These are phyloP conservation scores for Myrmecophaga tridactyla DNA, from an alignment of 2,113 vertebrate species.

Conservation along the genomic window DNA sequence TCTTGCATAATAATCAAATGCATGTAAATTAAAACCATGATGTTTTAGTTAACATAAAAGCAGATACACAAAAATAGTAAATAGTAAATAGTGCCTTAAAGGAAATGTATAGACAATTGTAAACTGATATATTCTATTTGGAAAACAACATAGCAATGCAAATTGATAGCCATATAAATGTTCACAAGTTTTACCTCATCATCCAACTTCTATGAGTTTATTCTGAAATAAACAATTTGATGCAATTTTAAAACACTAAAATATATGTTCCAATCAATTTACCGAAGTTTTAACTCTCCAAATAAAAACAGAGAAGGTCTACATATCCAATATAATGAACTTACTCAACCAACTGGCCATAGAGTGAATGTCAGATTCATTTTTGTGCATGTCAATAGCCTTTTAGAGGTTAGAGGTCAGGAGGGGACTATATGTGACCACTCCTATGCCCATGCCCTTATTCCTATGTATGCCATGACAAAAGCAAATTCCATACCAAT, in stretches of 20 bases:
- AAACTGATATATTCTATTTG: not conserved
- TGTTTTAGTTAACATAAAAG: not conserved
- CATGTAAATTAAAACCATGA: not conserved
- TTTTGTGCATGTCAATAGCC: not conserved
- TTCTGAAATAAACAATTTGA: not conserved
- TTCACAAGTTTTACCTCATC: not conserved
- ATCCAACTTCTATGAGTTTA: not conserved
- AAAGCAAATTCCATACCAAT: not conserved
- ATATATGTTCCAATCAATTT: not conserved
- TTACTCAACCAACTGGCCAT: not conserved
- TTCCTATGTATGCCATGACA: not conserved
- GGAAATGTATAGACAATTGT: not conserved
- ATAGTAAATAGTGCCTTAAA: not conserved
- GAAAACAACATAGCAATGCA: not conserved
- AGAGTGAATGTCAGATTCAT: not conserved
- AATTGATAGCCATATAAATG: not conserved
- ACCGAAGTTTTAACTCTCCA: not conserved
- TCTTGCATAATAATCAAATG: not conserved
- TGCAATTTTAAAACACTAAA: not conserved
- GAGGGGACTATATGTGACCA: not conserved
- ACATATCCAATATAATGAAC: not conserved
- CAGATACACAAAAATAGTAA: not conserved
- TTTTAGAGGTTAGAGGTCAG: not conserved
- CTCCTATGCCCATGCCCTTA: not conserved
- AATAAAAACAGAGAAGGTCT: not conserved